Percentiles rank a stretch among this genome's conserved stretches.
These are phyloP conservation scores for Phytoseiulus persimilis DNA, from an alignment of 2,888 invertebrate species.

Conservation along the genomic window DNA sequence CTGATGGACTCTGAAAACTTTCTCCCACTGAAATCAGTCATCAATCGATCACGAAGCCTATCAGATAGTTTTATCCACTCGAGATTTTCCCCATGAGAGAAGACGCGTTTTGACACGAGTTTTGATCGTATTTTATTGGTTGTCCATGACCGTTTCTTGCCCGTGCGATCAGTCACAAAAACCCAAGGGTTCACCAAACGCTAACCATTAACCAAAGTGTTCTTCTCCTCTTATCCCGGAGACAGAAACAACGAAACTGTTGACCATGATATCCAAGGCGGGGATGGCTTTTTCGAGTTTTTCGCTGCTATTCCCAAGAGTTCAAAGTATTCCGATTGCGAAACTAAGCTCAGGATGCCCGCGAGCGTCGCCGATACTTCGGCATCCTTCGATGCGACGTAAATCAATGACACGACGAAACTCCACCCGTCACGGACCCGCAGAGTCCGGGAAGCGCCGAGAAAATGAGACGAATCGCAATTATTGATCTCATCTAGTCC, in stretches of 20 bases:
- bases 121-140: not conserved
- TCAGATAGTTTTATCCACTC: too few relatives aligned
- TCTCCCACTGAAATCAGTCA: too few relatives aligned
- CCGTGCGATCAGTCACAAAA: not conserved
- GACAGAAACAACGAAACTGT: not conserved
- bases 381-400: not conserved
- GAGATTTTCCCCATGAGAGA: too few relatives aligned
- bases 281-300: not conserved
- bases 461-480: not conserved
- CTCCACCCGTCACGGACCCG: not conserved
- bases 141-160: not conserved
- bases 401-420: not conserved
- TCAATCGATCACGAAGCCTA: too few relatives aligned
- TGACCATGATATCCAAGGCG: not conserved
- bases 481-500: not conserved
- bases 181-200: not conserved
- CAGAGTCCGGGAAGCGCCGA: not conserved
- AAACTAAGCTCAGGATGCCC: not conserved
- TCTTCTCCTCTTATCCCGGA: not conserved
- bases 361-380: not conserved
- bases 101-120: not conserved
- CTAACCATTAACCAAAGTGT: slow-evolving; percentile 5
- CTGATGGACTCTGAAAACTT: too few relatives aligned
- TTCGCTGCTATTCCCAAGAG: not conserved
- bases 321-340: not conserved